phyloP scores from a whole-genome alignment of 1,140 invertebrate genomes.

The Drosophila lacertosa region DNA sequence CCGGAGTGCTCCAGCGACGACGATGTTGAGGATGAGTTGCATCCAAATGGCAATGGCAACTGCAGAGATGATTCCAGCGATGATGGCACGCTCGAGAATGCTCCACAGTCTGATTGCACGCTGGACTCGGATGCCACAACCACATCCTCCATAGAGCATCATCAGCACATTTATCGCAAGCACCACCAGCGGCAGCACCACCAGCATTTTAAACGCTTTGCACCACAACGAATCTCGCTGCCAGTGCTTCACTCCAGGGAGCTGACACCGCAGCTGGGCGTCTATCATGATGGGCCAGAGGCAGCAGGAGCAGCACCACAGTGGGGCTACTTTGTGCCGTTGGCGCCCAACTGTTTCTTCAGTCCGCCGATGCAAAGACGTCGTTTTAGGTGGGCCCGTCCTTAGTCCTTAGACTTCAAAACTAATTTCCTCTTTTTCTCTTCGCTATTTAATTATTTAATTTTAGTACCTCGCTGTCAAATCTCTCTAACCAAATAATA shows the following conservation, averaged over 20 bases:
- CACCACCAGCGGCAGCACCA: constrained; percentile 31
- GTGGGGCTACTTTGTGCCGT: constrained; percentile 80
- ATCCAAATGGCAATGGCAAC: constrained; percentile 5
- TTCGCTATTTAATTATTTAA: too few relatives aligned
- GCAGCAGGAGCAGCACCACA: constrained; percentile 57
- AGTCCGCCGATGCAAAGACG: constrained; percentile 75
- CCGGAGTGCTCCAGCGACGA: constrained; percentile 71
- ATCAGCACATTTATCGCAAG: constrained; percentile 58
- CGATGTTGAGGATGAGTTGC: constrained; percentile 31
- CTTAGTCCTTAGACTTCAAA: not conserved
- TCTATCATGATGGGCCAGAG: constrained; percentile 61
- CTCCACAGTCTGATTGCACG: constrained; percentile 56
- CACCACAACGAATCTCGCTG: constrained; percentile 60
- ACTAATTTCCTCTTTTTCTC: not conserved
- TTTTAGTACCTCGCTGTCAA: too few relatives aligned
- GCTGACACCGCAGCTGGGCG: constrained; percentile 65
- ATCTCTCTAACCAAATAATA: too few relatives aligned
- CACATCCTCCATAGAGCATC: constrained; percentile 66
- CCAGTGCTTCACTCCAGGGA: constrained; percentile 59
- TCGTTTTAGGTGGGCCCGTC: constrained; percentile 59
- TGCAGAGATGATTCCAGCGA: constrained; percentile 45
- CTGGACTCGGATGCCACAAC: constrained; percentile 64
- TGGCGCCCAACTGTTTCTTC: constrained; percentile 70
- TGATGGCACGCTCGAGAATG: constrained; percentile 66
- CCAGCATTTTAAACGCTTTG: constrained; percentile 41